phyloP scores from a whole-genome alignment of 2,113 vertebrate genomes.

The Ceuthmochares aereus region DNA sequence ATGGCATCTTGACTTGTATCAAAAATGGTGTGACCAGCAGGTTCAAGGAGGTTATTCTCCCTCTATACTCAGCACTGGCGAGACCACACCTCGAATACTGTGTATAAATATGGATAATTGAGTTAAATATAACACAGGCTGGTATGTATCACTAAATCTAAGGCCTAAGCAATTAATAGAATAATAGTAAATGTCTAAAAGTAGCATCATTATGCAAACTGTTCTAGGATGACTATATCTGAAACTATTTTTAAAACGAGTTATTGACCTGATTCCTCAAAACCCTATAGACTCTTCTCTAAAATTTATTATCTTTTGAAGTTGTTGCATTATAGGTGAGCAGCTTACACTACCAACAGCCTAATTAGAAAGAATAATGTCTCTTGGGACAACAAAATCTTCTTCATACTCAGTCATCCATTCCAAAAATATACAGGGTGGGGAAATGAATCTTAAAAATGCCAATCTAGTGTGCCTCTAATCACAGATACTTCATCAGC shows the following conservation, averaged over 20 bases:
- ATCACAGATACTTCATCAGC: conserved; percentile 80
- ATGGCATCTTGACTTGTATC: too few species aligned
- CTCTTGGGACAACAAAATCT: conserved; percentile 41
- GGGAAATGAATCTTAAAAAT: conserved; percentile 72
- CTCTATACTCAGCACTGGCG: too few species aligned
- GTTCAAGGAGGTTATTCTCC: too few species aligned
- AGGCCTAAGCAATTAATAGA: neutral
- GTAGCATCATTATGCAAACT: neutral
- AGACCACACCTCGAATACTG: too few species aligned
- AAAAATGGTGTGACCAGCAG: too few species aligned
- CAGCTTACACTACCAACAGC: conserved; percentile 33
- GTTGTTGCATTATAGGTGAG: conserved; percentile 64
- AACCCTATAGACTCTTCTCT: conserved; percentile 52
- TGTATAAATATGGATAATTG: neutral
- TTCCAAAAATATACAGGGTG: conserved; percentile 64
- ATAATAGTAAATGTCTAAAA: conserved; percentile 3
- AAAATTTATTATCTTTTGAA: conserved; percentile 71
- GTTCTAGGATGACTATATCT: neutral
- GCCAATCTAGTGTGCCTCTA: conserved; percentile 75
- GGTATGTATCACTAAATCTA: neutral
- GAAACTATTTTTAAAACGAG: conserved; percentile 50
- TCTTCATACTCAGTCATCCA: conserved; percentile 53
- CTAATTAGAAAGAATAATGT: conserved; percentile 68
- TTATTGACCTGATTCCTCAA: conserved; percentile 73
- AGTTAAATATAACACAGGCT: neutral